Conservation (phyloP, 2,113 vertebrate genomes). For the Triplophysa dalaica region DNA sequence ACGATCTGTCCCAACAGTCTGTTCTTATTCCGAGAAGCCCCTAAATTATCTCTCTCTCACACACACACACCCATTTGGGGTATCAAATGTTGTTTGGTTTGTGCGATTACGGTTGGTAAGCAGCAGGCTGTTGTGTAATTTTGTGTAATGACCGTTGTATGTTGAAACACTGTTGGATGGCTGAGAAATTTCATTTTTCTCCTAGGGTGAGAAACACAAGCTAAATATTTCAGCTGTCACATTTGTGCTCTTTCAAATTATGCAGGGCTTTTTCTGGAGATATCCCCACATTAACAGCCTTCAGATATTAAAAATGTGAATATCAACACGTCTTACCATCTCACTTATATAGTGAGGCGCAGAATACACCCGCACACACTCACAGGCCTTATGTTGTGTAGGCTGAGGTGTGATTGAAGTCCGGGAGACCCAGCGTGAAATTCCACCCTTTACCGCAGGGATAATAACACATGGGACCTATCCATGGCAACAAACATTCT, state of each 20-base stretch:
- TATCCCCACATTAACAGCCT: not conserved
- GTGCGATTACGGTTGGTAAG: conserved; percentile 34
- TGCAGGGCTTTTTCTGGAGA: not conserved
- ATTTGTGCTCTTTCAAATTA: conserved; percentile 10
- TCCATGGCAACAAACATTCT: not conserved
- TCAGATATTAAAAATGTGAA: conserved; percentile 14
- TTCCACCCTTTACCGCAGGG: conserved; percentile 7
- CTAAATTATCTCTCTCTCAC: conserved; percentile 4
- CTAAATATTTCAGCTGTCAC: conserved; percentile 28
- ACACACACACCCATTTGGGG: conserved; percentile 31
- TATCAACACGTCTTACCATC: not conserved
- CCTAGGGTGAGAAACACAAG: conserved; percentile 27
- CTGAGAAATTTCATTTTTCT: conserved; percentile 27
- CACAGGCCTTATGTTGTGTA: conserved; percentile 35
- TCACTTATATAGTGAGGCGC: conserved; percentile 10
- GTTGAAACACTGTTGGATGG: conserved; percentile 4
- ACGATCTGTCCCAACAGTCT: conserved; percentile 37
- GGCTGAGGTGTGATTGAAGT: conserved; percentile 35
- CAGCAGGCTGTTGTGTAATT: conserved; percentile 40
- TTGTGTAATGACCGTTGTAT: conserved; percentile 25
- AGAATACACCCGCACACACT: conserved; percentile 2
- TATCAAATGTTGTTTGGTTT: conserved; percentile 40
- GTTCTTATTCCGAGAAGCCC: conserved; percentile 33
- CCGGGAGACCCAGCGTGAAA: conserved; percentile 31
- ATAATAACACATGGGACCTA: conserved; percentile 30